These are phyloP conservation scores for Mastigias papua DNA, from an alignment of 30 jellyfish, hydroid and myxozoan genomes.

Conservation along the genomic window DNA sequence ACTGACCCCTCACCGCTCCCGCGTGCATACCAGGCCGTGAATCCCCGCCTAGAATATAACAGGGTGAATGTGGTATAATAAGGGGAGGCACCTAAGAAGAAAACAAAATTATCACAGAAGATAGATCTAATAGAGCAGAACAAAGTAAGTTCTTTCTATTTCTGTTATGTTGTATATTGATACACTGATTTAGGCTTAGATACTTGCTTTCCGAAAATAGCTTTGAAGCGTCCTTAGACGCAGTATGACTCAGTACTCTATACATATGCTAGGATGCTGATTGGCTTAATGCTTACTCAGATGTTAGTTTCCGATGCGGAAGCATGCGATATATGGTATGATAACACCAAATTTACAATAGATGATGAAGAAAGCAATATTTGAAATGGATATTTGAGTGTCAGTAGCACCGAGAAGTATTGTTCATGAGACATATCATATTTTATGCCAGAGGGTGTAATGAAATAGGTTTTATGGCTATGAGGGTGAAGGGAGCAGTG, in stretches of 20 bases:
- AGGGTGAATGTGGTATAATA: background rate
- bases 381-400: background rate
- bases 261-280: background rate
- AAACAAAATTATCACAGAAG: background rate
- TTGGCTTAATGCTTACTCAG: slow-evolving; percentile 9
- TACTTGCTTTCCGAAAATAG: background rate
- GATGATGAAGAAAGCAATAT: background rate
- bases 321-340: background rate
- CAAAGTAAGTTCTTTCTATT: background rate
- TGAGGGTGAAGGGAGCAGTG: no score
- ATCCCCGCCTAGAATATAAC: slow-evolving; percentile 49
- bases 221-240: slow-evolving; percentile 24
- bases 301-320: background rate
- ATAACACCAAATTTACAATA: background rate
- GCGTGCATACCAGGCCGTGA: slow-evolving; percentile 75
- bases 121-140: background rate
- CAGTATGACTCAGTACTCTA: slow-evolving; percentile 38
- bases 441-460: no score
- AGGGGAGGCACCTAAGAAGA: background rate
- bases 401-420: no score
- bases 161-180: background rate
- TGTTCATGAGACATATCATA: no score
- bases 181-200: background rate
- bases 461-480: no score
- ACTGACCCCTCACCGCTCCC: slow-evolving; percentile 73